Percentiles rank a stretch among this genome's conserved stretches.
Evolutionary conservation across 1,140 invertebrate species (phyloP).

Genomic region (Drosophila pseudoananassae): DNA sequence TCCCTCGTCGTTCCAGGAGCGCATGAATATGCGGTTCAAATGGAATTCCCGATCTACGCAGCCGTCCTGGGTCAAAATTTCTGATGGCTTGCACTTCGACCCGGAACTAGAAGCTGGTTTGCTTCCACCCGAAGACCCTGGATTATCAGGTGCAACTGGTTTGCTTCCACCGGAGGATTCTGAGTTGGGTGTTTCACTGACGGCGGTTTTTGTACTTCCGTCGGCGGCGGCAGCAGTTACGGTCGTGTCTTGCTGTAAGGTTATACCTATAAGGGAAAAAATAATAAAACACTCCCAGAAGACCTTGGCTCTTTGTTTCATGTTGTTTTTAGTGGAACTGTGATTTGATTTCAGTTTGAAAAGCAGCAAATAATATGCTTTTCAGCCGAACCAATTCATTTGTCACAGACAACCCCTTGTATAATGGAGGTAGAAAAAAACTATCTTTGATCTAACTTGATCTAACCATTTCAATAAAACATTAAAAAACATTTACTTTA

Average conservation of each 20-base stretch:
- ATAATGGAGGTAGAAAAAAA: too few relatives aligned
- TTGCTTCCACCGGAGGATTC: too few relatives aligned
- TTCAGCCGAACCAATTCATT: not conserved
- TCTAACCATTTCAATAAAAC: not conserved
- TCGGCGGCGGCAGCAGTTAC: not conserved
- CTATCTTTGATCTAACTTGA: too few relatives aligned
- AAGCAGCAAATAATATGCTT: not conserved
- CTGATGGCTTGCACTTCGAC: constrained; percentile 8
- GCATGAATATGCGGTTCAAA: constrained; percentile 4
- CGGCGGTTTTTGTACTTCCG: not conserved
- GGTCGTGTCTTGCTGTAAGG: not conserved
- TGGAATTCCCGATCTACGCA: constrained; percentile 27
- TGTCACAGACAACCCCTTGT: not conserved
- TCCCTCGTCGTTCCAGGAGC: constrained; percentile 22
- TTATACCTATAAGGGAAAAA: not conserved
- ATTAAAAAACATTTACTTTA: not conserved
- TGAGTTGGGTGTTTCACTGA: not conserved
- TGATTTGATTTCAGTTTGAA: not conserved
- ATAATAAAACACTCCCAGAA: not conserved
- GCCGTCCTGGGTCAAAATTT: constrained; percentile 28
- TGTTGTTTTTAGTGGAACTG: not conserved
- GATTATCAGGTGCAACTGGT: not conserved
- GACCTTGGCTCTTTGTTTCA: not conserved
- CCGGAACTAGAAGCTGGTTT: not conserved
- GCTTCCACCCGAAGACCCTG: not conserved